phyloP scores from a whole-genome alignment of 2,797 vertebrate species.

The Tympanoctomys barrerae region DNA sequence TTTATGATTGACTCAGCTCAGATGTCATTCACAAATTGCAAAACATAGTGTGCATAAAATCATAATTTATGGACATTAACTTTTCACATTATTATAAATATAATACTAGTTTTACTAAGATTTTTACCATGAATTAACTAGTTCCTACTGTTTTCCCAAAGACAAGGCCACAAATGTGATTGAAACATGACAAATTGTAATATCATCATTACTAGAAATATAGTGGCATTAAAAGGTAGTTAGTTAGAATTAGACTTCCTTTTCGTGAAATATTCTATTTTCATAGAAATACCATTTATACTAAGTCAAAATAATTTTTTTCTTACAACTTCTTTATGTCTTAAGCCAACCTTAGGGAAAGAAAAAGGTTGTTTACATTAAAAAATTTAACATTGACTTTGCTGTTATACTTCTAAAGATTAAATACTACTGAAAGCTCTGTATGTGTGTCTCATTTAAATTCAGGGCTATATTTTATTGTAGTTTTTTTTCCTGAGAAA shows the following conservation, averaged over 20 bases:
- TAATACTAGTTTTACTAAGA: constrained; percentile 30
- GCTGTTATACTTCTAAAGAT: neutral
- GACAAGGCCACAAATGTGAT: constrained; percentile 20
- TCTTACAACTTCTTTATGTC: neutral
- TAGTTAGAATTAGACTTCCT: neutral
- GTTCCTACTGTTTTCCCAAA: neutral
- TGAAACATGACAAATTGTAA: constrained; percentile 40
- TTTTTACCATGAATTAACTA: constrained; percentile 37
- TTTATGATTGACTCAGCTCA: neutral
- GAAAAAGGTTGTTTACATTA: neutral
- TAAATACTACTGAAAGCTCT: neutral
- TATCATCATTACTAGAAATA: constrained; percentile 36
- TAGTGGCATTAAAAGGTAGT: constrained; percentile 43
- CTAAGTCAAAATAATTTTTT: constrained; percentile 29
- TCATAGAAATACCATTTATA: constrained; percentile 22
- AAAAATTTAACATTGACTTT: neutral
- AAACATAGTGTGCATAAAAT: neutral
- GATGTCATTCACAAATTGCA: constrained; percentile 30
- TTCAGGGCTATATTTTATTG: neutral
- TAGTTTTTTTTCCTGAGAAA: constrained; percentile 22
- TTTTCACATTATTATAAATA: constrained; percentile 26
- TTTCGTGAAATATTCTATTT: constrained; percentile 62
- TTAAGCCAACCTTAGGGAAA: constrained; percentile 4
- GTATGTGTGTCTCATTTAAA: neutral
- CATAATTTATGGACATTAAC: constrained; percentile 11